Percentiles rank a stretch among this genome's conserved stretches.
Evolutionary conservation across 2,888 invertebrate genomes (phyloP).

Genomic region (Apodemia mormo): DNA sequence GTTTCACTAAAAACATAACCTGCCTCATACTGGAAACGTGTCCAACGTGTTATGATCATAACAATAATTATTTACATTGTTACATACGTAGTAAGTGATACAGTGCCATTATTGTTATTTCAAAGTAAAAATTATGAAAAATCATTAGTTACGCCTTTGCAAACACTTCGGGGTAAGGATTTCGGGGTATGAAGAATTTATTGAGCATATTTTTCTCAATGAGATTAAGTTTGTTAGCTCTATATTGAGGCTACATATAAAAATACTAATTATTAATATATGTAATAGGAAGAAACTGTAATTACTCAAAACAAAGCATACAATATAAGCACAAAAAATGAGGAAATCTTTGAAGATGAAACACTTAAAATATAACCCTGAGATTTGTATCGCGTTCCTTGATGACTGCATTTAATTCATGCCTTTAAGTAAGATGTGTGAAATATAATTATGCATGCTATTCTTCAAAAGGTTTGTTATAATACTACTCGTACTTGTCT

Average conservation of each 20-base stretch:
- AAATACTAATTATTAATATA: conserved; percentile 18
- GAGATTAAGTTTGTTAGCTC: too few species aligned
- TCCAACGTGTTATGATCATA: too few species aligned
- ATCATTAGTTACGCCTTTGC: too few species aligned
- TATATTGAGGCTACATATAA: background rate
- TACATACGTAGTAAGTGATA: too few species aligned
- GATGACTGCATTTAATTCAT: conserved; percentile 33
- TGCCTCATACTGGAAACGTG: too few species aligned
- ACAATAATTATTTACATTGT: too few species aligned
- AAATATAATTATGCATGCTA: conserved; percentile 4
- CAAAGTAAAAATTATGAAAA: too few species aligned
- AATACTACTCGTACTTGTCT: background rate
- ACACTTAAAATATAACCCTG: conserved; percentile 59
- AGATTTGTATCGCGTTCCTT: conserved; percentile 51
- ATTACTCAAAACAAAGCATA: conserved; percentile 28
- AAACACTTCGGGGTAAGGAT: too few species aligned
- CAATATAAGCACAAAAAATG: conserved; percentile 36
- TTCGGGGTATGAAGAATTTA: too few species aligned
- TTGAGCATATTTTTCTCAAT: too few species aligned
- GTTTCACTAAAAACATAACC: too few species aligned
- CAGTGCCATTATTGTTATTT: too few species aligned
- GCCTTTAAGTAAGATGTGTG: background rate
- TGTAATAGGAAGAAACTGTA: conserved; percentile 27
- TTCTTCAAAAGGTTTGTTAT: background rate
- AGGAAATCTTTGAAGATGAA: conserved; percentile 52